phyloP scores from a whole-genome alignment of 2,888 invertebrate genomes.

The Cantharis rufa region DNA sequence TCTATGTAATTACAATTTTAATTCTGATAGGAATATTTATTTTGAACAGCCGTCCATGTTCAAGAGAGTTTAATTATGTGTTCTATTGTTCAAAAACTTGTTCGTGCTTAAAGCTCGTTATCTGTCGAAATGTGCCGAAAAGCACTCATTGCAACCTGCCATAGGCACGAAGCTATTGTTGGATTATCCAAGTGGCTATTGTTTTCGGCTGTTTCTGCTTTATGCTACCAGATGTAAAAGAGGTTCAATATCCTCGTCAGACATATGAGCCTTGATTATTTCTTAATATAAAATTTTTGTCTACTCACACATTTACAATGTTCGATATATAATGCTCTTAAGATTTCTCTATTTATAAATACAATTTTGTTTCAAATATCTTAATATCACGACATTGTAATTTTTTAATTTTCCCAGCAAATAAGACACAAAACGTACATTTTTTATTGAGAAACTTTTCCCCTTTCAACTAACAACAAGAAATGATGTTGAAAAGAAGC shows the following conservation, averaged over 20 bases:
- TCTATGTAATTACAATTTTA: not conserved
- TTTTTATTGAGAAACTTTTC: not conserved
- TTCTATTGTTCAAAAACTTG: constrained; percentile 32
- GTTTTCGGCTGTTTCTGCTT: constrained; percentile 33
- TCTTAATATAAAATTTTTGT: constrained; percentile 4
- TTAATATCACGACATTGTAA: not conserved
- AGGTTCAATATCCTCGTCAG: constrained; percentile 25
- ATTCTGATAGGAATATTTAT: not conserved
- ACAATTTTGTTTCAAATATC: not conserved
- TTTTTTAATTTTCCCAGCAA: not conserved
- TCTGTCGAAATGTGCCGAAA: constrained; percentile 42
- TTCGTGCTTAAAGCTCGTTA: constrained; percentile 41
- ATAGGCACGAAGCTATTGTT: constrained; percentile 40
- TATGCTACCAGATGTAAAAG: constrained; percentile 24
- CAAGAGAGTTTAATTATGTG: constrained; percentile 33
- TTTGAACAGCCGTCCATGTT: constrained; percentile 12
- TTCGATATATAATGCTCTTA: not conserved
- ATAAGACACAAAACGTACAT: not conserved
- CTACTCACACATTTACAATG: not conserved
- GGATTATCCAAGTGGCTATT: constrained; percentile 35
- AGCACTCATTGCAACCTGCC: constrained; percentile 35
- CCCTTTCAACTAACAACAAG: not conserved
- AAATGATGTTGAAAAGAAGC: not conserved
- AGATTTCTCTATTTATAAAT: no score
- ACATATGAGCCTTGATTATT: constrained; percentile 23